These are phyloP conservation scores for Silurus lanzhouensis DNA, from an alignment of 2,797 vertebrate genomes.

Conservation along the genomic window DNA sequence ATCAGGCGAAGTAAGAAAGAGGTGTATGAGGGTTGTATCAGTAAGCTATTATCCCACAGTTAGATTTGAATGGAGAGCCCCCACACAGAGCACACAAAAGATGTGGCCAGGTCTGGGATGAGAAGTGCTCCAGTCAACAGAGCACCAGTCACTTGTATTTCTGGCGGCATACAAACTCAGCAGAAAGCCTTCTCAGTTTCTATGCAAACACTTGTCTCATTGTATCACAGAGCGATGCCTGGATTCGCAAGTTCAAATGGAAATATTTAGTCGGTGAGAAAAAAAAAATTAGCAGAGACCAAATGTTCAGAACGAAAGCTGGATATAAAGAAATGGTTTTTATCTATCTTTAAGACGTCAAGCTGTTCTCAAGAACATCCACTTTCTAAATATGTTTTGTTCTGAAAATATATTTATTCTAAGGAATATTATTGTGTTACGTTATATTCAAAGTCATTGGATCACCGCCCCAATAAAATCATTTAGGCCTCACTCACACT, in stretches of 20 bases:
- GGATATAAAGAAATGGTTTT: not conserved
- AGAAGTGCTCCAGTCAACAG: constrained; percentile 69
- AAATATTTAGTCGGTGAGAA: constrained; percentile 36
- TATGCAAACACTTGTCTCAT: constrained; percentile 40
- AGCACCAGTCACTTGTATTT: constrained; percentile 58
- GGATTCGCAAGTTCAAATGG: constrained; percentile 32
- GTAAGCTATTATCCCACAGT: constrained; percentile 73
- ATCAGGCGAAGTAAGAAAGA: constrained; percentile 68
- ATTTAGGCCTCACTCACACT: not conserved
- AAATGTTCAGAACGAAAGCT: not conserved
- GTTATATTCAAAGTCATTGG: not conserved
- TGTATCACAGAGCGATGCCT: constrained; percentile 28
- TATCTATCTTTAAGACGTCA: not conserved
- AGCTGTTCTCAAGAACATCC: not conserved
- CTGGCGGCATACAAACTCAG: constrained; percentile 38
- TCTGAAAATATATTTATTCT: not conserved
- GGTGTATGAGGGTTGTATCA: constrained; percentile 62
- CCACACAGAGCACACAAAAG: constrained; percentile 71
- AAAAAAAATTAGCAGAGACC: constrained; percentile 19
- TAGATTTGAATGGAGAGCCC: constrained; percentile 70
- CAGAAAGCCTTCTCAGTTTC: constrained; percentile 43
- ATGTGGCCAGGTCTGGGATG: constrained; percentile 66
- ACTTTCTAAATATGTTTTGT: not conserved
- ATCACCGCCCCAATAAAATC: not conserved
- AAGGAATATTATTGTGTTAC: not conserved